Evolutionary conservation across 2,888 invertebrate species (phyloP).

Genomic region (Hermodice carunculata): DNA sequence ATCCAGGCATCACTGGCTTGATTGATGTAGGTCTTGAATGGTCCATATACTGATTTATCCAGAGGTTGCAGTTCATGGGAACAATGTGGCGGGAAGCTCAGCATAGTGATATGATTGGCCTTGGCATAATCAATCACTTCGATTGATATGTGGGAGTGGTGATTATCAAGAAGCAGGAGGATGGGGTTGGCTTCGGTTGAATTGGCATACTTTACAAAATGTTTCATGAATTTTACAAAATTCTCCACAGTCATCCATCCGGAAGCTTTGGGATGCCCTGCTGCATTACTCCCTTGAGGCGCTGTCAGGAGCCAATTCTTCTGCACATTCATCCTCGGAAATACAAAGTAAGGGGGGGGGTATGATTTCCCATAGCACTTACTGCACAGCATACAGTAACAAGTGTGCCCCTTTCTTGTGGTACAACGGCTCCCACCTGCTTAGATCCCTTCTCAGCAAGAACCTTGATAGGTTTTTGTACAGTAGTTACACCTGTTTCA

Average conservation of each 20-base stretch:
- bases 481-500: conserved; percentile 20
- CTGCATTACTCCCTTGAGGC: conserved; percentile 8
- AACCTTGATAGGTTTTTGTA: conserved; percentile 7
- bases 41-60: no score
- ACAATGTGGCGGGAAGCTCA: no score
- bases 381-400: conserved; percentile 20
- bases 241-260: conserved; percentile 27
- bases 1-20: no score
- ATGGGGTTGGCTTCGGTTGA: no score
- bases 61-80: no score
- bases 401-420: conserved; percentile 15
- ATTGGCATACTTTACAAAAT: no score
- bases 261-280: conserved; percentile 14
- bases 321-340: conserved; percentile 18
- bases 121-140: no score
- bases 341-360: conserved; percentile 25
- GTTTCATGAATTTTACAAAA: conserved; percentile 1
- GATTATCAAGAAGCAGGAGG: no score
- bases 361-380: conserved; percentile 22
- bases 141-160: no score
- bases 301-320: neutral
- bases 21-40: no score
- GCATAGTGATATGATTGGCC: no score
- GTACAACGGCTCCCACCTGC: conserved; percentile 6
- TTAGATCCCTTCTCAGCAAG: conserved; percentile 1